phyloP scores from a whole-genome alignment of 1,140 invertebrate genomes.

The Cyclargus thomasi region DNA sequence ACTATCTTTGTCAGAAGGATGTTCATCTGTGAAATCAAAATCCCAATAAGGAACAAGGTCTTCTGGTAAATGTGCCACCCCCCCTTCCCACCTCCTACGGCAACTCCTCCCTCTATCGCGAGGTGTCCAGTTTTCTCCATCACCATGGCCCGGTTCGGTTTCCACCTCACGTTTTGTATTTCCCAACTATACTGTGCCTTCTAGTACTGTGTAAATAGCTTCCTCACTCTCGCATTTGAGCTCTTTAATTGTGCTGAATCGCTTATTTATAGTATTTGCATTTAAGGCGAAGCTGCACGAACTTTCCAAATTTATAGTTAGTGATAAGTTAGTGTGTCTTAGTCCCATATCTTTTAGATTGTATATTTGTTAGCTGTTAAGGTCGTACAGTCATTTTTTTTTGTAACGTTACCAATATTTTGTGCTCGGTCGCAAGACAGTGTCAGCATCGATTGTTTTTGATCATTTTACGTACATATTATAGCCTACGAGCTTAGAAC shows the following conservation, averaged over 20 bases:
- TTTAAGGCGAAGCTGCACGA: slow-evolving; percentile 29
- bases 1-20: no score
- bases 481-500: slow-evolving; percentile 15
- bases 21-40: no score
- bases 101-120: no score
- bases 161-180: slow-evolving; percentile 36
- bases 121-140: background rate
- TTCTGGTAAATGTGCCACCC: no score
- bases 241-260: slow-evolving; percentile 23
- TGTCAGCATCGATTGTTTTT: background rate
- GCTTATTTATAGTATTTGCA: slow-evolving; percentile 23
- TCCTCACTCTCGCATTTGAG: slow-evolving; percentile 26
- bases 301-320: slow-evolving; percentile 29
- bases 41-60: no score
- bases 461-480: background rate
- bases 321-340: slow-evolving; percentile 38
- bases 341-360: slow-evolving; percentile 42
- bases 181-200: slow-evolving; percentile 65
- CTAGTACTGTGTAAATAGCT: slow-evolving; percentile 62
- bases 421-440: background rate
- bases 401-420: background rate
- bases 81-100: no score
- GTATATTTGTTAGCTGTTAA: slow-evolving; percentile 37
- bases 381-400: slow-evolving; percentile 12
- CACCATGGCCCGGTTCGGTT: slow-evolving; percentile 22